Base-by-base conservation (phyloP, 1,140 invertebrate genomes). In the Drosophila lini region DNA sequence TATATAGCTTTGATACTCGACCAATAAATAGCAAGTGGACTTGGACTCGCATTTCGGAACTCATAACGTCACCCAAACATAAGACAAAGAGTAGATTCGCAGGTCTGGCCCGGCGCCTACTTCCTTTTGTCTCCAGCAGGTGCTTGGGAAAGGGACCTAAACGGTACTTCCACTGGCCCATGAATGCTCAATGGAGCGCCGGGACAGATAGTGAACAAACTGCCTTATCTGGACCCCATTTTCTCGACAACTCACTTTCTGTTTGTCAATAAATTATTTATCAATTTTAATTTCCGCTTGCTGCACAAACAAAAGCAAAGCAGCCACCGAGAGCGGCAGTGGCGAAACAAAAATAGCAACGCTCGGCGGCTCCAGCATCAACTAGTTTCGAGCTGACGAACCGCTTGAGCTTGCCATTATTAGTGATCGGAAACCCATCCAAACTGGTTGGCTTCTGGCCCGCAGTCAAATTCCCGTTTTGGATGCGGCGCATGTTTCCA, bases 201-300 rank as follows among this genome's bases (percentile, higher is more conserved):
- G 16, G 52, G 7, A 36, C 22, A 40, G 59, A 56, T 62, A 56
- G 34, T n/a, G n/a, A 31, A 16, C 25, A 40, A 55, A 9, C 10
- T 34, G 8, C 41, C 32, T 56, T 56, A 68, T 68, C 38, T 32
- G 31, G 38, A 22, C 16, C 6, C 31, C 19, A 42, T 32, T 32
- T 31, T 19, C 9, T 5, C 40, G 22, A 44, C 55, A 34, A 58
- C 53, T 28, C 64, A 41, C 22, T 55, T 59, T 59, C 31, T 42
- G 58, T 81, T 74, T 78, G 74, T 69, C 74, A 82, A 78, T 82
- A 79, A 70, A 82, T 45, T 62, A 74, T 71, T 82, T 83, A 79
- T 83, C 64, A 83, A 76, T 83, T 82, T 79, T 79, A 64, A 79
- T 79, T 83, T 83, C 80, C 80, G 80, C 70, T 74, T 28, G 34